These are phyloP conservation scores for Rousettus madagascariensis DNA, from an alignment of 2,797 vertebrate species.

Conservation along the genomic window DNA sequence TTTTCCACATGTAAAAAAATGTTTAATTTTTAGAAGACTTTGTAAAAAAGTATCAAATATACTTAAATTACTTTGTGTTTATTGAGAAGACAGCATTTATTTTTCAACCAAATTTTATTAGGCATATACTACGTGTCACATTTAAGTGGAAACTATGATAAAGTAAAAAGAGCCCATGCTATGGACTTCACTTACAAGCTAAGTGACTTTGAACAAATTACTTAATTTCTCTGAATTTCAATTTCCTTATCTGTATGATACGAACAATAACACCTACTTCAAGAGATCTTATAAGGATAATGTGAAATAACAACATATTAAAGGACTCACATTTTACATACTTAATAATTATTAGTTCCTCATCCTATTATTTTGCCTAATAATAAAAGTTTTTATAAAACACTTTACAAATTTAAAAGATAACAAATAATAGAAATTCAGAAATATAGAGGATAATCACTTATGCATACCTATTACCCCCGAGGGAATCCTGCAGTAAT, in stretches of 20 bases:
- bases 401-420: background rate
- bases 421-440: background rate
- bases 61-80: background rate
- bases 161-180: background rate
- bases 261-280: background rate
- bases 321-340: background rate
- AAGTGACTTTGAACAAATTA: background rate
- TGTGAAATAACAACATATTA: background rate
- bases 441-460: background rate
- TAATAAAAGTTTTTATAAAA: constrained; percentile 27
- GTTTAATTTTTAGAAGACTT: background rate
- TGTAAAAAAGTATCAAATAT: background rate
- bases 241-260: background rate
- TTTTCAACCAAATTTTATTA: constrained; percentile 30
- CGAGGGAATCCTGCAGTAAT: constrained; percentile 96
- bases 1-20: background rate
- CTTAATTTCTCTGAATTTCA: background rate
- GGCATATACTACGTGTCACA: background rate
- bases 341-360: background rate
- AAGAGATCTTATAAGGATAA: background rate
- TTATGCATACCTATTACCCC: constrained; percentile 93
- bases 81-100: background rate
- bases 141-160: background rate
- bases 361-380: background rate
- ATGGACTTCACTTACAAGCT: background rate